A percentile compares a stretch with the other conserved stretches of the same genome.
Evolutionary conservation across 2,888 invertebrate species (phyloP).

Genomic region (Thecophora atra): DNA sequence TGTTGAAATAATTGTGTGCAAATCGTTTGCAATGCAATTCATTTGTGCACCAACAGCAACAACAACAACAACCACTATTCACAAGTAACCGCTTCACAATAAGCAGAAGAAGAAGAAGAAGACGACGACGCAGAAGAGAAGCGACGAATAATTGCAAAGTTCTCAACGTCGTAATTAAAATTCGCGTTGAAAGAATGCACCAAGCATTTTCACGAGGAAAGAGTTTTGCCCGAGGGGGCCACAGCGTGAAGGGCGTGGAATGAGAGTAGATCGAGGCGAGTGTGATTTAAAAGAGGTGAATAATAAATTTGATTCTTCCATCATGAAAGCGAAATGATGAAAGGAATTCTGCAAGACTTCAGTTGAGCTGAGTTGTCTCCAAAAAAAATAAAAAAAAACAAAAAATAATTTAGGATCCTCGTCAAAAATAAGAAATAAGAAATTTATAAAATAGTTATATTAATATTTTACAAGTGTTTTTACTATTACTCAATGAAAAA

Average conservation of each 20-base stretch:
- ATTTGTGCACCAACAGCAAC: slow-evolving; percentile 31
- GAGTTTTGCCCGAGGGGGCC: too few species aligned
- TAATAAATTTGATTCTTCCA: neutral
- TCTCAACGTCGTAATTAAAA: slow-evolving; percentile 32
- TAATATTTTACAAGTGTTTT: too few species aligned
- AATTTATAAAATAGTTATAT: too few species aligned
- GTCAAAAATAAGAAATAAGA: too few species aligned
- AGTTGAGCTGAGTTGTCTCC: too few species aligned
- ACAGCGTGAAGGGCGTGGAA: neutral
- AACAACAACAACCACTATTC: neutral
- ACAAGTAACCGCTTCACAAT: neutral
- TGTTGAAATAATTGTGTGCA: slow-evolving; percentile 16
- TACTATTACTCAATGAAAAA: too few species aligned
- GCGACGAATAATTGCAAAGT: slow-evolving; percentile 30
- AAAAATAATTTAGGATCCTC: too few species aligned
- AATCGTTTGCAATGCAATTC: slow-evolving; percentile 23
- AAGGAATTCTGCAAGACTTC: too few species aligned
- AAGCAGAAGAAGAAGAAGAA: neutral
- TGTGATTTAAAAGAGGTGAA: neutral
- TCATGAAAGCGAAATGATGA: neutral
- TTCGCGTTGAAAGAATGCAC: slow-evolving; percentile 8
- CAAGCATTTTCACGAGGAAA: neutral
- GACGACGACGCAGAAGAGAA: neutral
- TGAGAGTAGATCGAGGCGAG: too few species aligned
- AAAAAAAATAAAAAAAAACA: too few species aligned